Conservation (phyloP, 2,888 invertebrate species). For the Philonicus albiceps region DNA sequence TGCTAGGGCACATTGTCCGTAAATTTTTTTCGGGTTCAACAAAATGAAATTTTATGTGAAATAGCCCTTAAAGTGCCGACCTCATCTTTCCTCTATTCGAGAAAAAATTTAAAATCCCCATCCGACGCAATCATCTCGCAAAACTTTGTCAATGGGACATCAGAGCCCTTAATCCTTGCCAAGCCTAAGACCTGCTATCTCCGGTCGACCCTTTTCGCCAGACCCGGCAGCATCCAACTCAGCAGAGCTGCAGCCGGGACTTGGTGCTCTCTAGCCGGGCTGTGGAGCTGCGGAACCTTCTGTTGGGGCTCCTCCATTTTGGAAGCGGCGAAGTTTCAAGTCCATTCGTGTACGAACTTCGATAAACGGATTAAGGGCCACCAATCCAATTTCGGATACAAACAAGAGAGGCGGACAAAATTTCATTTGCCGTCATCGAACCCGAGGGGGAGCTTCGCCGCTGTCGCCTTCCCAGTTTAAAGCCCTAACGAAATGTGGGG, state of each 20-base stretch:
- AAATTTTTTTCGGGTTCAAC: neutral
- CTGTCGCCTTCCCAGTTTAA: neutral
- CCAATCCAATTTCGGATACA: conserved; percentile 50
- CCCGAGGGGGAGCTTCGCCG: neutral
- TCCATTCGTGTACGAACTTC: conserved; percentile 63
- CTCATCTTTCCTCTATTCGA: conserved; percentile 10
- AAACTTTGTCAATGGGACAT: conserved; percentile 39
- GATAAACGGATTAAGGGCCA: conserved; percentile 63
- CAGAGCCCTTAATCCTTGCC: conserved; percentile 24
- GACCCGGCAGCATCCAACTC: neutral
- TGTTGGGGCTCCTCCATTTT: conserved; percentile 28
- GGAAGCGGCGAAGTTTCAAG: conserved; percentile 53
- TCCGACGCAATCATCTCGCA: conserved; percentile 25
- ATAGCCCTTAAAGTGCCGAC: conserved; percentile 27
- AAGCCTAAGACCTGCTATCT: conserved; percentile 35
- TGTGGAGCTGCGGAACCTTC: neutral
- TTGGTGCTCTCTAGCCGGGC: neutral
- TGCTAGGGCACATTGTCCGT: neutral
- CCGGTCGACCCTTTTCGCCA: conserved; percentile 30
- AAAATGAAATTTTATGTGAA: neutral
- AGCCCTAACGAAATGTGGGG: neutral
- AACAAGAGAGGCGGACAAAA: conserved; percentile 40
- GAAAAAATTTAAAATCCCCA: conserved; percentile 23
- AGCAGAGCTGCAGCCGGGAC: neutral
- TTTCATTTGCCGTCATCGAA: conserved; percentile 32